Base-by-base conservation (phyloP, 2,113 vertebrate genomes). In the Actinemys pallida region DNA sequence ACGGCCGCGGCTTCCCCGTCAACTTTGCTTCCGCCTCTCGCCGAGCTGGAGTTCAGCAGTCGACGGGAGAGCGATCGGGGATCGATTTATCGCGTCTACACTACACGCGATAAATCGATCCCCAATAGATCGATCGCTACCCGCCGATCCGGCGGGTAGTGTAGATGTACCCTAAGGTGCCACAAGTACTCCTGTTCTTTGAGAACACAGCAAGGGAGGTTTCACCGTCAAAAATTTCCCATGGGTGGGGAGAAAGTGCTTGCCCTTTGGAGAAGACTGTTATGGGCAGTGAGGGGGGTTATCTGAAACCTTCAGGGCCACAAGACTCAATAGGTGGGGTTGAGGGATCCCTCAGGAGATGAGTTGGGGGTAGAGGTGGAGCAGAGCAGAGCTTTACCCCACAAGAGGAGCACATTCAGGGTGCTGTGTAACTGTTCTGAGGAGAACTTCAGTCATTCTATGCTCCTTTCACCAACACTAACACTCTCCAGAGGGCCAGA, bases 291-390 rank as follows among this genome's bases (percentile, higher is more conserved):
- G n/a, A 2, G 56, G 3, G 54, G 88, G 14, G 6, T 8, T 25
- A 5, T 9, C 47, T 53, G 35, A 79, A 89, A 89, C 75, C 47
- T 50, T 65, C 25, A 47, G 6, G 42, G 5, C 42, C 24, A 78
- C 42, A 10, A 80, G 56, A 10, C 53, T 59, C 65, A 72, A 39
- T 39, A 84, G 79, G 49, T 57, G 88, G 62, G 24, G 50, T 39
- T 3, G 4, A 78, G 25, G 29, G 3, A 27, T 3, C 72, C 12
- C 45, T 29, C 13, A 5, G 25, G 42, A 13, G 12, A 87, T 54
- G 3, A 10, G 1, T 0, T 5, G 50, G 8, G 9, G 6, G 86
- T 93, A 29, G 9, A 0, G 27, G 52, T 49, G 62, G 62, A 35
- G 31, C 65, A 72, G n/a, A 72, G 8, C 16, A 11, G 19, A 39